Evolutionary conservation across 2,113 vertebrate species (phyloP).

Genomic region (Prunella fulvescens): DNA sequence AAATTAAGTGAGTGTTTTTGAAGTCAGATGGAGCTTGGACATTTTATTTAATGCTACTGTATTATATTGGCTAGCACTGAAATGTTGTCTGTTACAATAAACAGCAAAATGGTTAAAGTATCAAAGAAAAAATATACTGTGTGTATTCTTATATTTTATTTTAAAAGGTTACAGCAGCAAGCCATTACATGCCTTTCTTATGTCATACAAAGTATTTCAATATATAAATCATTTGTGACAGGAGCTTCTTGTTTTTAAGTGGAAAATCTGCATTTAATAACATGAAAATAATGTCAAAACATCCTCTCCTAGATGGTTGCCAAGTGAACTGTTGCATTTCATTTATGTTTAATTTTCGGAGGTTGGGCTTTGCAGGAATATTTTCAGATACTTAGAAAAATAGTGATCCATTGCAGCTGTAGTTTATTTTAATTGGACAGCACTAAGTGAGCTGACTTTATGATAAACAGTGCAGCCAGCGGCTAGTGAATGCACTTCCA

Average conservation of each 20-base stretch:
- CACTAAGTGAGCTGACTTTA: constrained; percentile 25
- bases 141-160: background rate
- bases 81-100: background rate
- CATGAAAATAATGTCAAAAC: constrained; percentile 55
- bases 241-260: constrained; percentile 65
- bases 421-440: constrained; percentile 33
- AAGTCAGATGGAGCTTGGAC: background rate
- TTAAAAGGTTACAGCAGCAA: constrained; percentile 28
- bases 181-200: constrained; percentile 12
- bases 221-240: constrained; percentile 63
- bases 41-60: background rate
- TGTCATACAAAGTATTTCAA: constrained; percentile 44
- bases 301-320: constrained; percentile 12
- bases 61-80: background rate
- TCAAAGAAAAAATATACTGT: background rate
- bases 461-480: constrained; percentile 21
- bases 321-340: constrained; percentile 50
- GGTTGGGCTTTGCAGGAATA: background rate
- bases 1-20: background rate
- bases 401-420: constrained; percentile 32
- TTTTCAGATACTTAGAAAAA: constrained; percentile 28
- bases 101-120: background rate
- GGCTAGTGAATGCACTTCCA: background rate
- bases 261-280: constrained; percentile 66
- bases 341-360: background rate